phyloP scores from a whole-genome alignment of 2,888 invertebrate genomes.

The Zygothrica quintamaculata region DNA sequence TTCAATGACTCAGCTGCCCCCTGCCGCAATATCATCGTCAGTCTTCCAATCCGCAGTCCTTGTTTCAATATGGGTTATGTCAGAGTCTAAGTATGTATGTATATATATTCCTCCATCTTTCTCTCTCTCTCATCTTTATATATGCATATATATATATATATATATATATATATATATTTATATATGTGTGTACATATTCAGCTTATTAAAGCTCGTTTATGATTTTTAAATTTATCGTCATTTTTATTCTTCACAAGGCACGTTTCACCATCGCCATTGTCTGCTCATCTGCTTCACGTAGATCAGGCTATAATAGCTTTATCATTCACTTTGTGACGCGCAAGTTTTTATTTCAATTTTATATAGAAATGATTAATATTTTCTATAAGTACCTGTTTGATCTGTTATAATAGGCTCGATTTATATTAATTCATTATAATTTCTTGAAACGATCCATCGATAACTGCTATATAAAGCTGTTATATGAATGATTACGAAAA shows the following conservation, averaged over 20 bases:
- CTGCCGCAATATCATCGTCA: not conserved
- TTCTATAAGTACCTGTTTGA: no score
- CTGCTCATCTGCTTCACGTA: constrained; percentile 24
- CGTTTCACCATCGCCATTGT: constrained; percentile 54
- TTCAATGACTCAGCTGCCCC: constrained; percentile 51
- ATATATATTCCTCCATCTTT: no score
- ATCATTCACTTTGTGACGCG: not conserved
- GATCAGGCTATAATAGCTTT: not conserved
- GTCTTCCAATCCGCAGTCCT: not conserved
- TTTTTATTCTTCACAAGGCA: constrained; percentile 54
- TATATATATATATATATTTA: not conserved
- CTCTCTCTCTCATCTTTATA: constrained; percentile 5
- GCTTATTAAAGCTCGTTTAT: constrained; percentile 54
- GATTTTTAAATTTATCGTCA: constrained; percentile 35
- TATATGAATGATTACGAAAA: no score
- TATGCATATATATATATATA: not conserved
- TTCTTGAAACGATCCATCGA: no score
- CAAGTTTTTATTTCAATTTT: constrained; percentile 18
- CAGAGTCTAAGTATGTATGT: constrained; percentile 36
- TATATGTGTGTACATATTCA: not conserved
- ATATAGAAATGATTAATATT: no score
- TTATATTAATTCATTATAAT: no score
- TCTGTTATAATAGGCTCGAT: no score
- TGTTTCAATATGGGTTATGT: constrained; percentile 42
- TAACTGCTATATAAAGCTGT: no score